Percentiles rank a stretch among this genome's conserved stretches.
phyloP scores from a whole-genome alignment of 2,888 invertebrate species.

The Lycia hirtaria region DNA sequence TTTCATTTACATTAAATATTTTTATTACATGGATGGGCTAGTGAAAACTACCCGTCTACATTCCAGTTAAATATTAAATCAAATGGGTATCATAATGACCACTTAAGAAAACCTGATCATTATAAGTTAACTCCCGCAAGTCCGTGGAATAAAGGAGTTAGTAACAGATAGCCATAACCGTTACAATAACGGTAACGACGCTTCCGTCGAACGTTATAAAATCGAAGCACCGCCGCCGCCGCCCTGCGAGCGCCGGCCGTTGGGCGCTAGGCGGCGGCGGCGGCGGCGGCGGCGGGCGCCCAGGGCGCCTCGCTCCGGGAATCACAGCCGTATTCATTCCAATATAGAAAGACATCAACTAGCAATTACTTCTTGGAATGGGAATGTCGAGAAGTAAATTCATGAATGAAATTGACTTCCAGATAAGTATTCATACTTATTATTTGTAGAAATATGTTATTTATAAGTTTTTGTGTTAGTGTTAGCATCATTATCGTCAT shows the following conservation, averaged over 20 bases:
- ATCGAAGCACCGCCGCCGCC: slow-evolving; percentile 32
- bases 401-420: neutral
- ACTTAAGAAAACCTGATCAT: slow-evolving; percentile 17
- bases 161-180: slow-evolving; percentile 29
- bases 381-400: neutral
- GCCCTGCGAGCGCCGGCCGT: no score
- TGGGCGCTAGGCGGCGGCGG: no score
- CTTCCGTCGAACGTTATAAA: slow-evolving; percentile 40
- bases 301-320: slow-evolving; percentile 21
- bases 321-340: slow-evolving; percentile 42
- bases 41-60: no score
- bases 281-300: no score
- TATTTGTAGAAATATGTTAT: no score
- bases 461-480: no score
- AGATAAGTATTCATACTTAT: no score
- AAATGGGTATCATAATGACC: neutral
- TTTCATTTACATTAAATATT: no score
- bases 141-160: slow-evolving; percentile 26
- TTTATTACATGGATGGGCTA: neutral
- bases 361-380: slow-evolving; percentile 3
- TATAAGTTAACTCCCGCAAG: slow-evolving; percentile 17
- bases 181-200: slow-evolving; percentile 28
- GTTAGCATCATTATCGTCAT: no score
- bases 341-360: slow-evolving; percentile 36
- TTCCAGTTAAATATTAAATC: neutral